Evolutionary conservation across 2,797 vertebrate species (phyloP).

Genomic region (Eulemur coronatus): DNA sequence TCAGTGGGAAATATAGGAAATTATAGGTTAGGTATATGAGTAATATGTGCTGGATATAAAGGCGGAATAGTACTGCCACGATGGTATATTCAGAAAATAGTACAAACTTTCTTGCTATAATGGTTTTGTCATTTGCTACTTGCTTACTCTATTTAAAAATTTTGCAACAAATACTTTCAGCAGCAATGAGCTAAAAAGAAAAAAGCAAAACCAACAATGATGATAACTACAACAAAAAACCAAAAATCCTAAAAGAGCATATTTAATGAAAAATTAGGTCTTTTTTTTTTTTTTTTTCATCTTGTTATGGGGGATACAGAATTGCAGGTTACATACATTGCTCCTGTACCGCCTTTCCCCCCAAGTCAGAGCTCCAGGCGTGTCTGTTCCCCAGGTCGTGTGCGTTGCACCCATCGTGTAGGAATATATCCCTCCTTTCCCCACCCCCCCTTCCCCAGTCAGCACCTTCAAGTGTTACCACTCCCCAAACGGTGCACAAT

Average conservation of each 20-base stretch:
- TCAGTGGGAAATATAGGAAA: not conserved
- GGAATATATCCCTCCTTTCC: too few relatives aligned
- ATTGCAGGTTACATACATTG: too few relatives aligned
- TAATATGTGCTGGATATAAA: not conserved
- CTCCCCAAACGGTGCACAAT: too few relatives aligned
- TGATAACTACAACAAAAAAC: not conserved
- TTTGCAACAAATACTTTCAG: not conserved
- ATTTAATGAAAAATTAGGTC: conserved; percentile 9
- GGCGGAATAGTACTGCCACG: not conserved
- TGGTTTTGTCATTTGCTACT: not conserved
- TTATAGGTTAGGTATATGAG: not conserved
- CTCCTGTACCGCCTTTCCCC: too few relatives aligned
- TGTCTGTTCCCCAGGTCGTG: too few relatives aligned
- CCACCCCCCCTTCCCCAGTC: too few relatives aligned
- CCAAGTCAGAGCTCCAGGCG: too few relatives aligned
- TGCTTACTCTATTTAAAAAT: not conserved
- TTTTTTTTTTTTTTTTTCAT: too few relatives aligned
- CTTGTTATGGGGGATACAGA: too few relatives aligned
- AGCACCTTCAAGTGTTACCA: too few relatives aligned
- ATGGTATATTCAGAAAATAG: not conserved
- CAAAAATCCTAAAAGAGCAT: not conserved
- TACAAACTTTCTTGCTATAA: not conserved
- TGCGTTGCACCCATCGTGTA: too few relatives aligned
- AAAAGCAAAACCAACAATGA: not conserved
- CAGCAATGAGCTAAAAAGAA: not conserved